Evolutionary conservation across 2,797 vertebrate genomes (phyloP).

Genomic region (Enteromius paludinosus): DNA sequence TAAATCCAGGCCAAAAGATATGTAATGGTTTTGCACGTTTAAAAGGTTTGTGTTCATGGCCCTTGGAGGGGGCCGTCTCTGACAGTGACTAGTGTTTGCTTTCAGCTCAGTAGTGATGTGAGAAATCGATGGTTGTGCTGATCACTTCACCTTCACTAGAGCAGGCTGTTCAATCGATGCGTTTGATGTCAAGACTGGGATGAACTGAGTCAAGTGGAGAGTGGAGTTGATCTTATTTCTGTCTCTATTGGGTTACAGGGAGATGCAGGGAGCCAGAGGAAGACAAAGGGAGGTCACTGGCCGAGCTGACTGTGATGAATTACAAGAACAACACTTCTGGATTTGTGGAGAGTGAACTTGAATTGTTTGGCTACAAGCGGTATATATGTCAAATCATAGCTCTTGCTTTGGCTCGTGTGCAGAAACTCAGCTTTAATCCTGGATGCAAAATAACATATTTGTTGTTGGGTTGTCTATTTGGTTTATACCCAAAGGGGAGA

Average conservation of each 20-base stretch:
- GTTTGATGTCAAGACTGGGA: constrained; percentile 80
- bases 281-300: constrained; percentile 60
- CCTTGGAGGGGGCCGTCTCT: constrained; percentile 16
- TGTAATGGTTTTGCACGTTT: background rate
- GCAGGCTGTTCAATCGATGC: constrained; percentile 78
- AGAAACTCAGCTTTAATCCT: background rate
- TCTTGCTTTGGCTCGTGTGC: constrained; percentile 9
- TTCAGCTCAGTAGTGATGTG: constrained; percentile 67
- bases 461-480: background rate
- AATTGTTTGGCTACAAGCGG: constrained; percentile 40
- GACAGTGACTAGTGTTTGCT: constrained; percentile 60
- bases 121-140: constrained; percentile 77
- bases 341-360: constrained; percentile 41
- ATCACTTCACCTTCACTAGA: constrained; percentile 76
- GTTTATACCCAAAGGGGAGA: background rate
- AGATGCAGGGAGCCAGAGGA: constrained; percentile 58
- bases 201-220: constrained; percentile 76
- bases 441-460: background rate
- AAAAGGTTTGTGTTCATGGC: constrained; percentile 14
- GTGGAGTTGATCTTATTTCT: constrained; percentile 80
- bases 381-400: constrained; percentile 21
- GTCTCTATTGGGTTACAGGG: constrained; percentile 68
- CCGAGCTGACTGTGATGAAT: constrained; percentile 56
- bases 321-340: constrained; percentile 31
- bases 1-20: constrained; percentile 1